Percentiles rank a stretch among this genome's conserved stretches.
phyloP scores from a whole-genome alignment of 2,113 vertebrate species.

The Alexandromys fortis region DNA sequence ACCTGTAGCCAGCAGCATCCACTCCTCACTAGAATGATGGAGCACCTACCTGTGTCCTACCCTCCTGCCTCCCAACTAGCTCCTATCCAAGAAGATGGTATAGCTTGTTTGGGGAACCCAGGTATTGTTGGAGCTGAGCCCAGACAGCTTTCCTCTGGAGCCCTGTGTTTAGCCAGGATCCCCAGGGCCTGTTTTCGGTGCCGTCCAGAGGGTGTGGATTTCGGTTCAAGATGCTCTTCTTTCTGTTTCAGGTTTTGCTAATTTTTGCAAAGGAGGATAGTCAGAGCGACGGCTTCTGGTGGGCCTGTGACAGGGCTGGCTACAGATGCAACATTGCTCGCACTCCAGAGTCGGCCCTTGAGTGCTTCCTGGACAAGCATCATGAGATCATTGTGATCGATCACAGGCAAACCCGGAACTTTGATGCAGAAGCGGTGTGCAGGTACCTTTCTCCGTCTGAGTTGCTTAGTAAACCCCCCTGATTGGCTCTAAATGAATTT shows the following conservation, averaged over 20 bases:
- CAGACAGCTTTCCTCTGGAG: background rate
- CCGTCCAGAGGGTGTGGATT: background rate
- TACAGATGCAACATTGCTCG: conserved; percentile 93
- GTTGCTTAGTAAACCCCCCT: background rate
- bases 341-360: conserved; percentile 93
- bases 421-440: conserved; percentile 93
- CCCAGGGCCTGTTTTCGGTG: background rate
- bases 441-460: conserved; percentile 85
- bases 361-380: conserved; percentile 96
- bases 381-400: conserved; percentile 97
- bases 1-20: background rate
- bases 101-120: background rate
- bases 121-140: background rate
- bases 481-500: background rate
- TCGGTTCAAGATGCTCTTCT: conserved; percentile 35
- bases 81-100: background rate
- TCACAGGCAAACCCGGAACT: conserved; percentile 90
- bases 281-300: conserved; percentile 97
- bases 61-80: background rate
- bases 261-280: conserved; percentile 96
- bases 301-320: conserved; percentile 96
- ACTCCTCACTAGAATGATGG: background rate
- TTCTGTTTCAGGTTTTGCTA: conserved; percentile 92
- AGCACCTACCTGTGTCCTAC: background rate
- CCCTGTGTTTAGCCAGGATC: background rate